Base-by-base conservation (phyloP, 2,888 invertebrate genomes). In the Agonopterix alstromeriana region DNA sequence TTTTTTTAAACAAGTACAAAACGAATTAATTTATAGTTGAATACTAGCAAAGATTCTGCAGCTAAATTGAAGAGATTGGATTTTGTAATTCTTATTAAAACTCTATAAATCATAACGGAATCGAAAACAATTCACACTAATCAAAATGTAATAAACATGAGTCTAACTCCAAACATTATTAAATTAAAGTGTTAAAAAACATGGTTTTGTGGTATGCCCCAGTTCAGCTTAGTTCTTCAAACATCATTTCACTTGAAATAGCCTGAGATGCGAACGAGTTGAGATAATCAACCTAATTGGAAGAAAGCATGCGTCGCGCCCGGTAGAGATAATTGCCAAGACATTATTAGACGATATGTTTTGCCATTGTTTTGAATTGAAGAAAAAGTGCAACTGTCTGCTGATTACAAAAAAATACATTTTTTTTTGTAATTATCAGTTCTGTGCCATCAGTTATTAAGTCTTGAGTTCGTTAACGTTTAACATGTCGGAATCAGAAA, bases 271-370 rank as follows among this genome's bases (percentile, higher is more conserved):
- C 51, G 38, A 7, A 10, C 43, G 11, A 10, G 43, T 27, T 38
- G 57, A 58, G 60, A 53, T 59, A 57, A 60, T 65, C 56, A 56
- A 61, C 54, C 53, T 67, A 68, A 71, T 70, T 69, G 62, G 60
- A 61, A 57, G 65, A 67, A 67, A 65, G 61, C 60, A 62, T 57
- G 57, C 50, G 55, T 51, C 50, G 49, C 55, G 48, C 54, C 4
- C 35, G 12, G 45, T 17, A 48, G 51, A 57, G 58, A 58, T 60
- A 42, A 47, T 47, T 47, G 47, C 42, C 1, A 46, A 45, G 36
- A 36, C 14, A 45, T 45, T 45, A 10, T 35, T 11, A 45, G 36
- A 36, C 36, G 36, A 45, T 45, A n/a, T 38, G 27, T 27, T 27
- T 27, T 27, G 27, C 27, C 35, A 43, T 42, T 42, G 3, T 11